phyloP scores from a whole-genome alignment of 37 sponge, comb jelly and placozoan genomes.

The Diacarnus erythraeanus region DNA sequence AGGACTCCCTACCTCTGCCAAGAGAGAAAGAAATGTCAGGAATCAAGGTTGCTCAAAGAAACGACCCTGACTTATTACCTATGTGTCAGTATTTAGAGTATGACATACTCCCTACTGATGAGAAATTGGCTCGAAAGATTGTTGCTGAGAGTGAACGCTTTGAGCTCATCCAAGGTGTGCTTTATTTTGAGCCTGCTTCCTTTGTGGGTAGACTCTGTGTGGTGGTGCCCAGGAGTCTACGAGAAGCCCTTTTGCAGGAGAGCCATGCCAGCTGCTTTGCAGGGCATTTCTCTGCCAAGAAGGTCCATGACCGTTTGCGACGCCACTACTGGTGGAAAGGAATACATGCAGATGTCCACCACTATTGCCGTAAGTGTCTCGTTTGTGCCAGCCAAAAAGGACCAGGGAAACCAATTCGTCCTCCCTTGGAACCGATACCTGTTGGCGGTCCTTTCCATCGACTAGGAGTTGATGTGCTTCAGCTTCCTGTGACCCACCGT shows the following conservation, averaged over 20 bases:
- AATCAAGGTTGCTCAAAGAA: no score
- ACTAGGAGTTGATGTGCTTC: no score
- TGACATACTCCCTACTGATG: slow-evolving; percentile 10
- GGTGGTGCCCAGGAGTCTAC: slow-evolving; percentile 9
- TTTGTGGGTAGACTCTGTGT: background rate
- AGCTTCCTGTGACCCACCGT: no score
- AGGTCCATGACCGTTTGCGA: slow-evolving; percentile 8
- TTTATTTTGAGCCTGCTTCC: background rate
- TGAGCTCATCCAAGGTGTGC: slow-evolving; percentile 33
- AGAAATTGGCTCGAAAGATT: slow-evolving; percentile 5
- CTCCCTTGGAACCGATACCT: slow-evolving; percentile 48
- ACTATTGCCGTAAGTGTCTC: slow-evolving; percentile 10
- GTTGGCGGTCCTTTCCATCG: no score
- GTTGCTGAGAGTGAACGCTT: slow-evolving; percentile 8
- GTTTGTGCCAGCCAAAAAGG: no score
- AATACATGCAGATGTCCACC: slow-evolving; percentile 35
- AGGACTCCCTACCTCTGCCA: background rate
- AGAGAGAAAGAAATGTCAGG: background rate
- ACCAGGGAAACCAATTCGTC: background rate
- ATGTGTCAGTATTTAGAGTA: background rate
- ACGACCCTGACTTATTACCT: slow-evolving; percentile 11
- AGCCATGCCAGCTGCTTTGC: slow-evolving; percentile 24
- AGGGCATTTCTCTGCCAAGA: slow-evolving; percentile 28
- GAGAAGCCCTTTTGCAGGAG: background rate
- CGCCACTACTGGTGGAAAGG: slow-evolving; percentile 57